phyloP scores from a whole-genome alignment of 1,140 invertebrate species.

The Thaumatotibia leucotreta region DNA sequence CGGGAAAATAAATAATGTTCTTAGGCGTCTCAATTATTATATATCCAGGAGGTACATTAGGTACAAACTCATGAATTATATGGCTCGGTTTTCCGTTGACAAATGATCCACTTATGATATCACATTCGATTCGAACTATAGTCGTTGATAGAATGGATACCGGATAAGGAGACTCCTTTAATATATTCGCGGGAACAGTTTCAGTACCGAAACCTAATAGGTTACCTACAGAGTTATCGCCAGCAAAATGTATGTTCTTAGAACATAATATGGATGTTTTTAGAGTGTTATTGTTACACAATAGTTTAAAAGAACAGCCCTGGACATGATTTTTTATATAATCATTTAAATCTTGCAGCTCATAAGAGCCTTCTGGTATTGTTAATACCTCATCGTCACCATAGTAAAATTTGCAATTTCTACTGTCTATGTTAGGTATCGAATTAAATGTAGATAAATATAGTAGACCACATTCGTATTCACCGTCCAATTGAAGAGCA shows the following conservation, averaged over 20 bases:
- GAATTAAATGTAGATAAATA: conserved; percentile 16
- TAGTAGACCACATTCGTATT: conserved; percentile 17
- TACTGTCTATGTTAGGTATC: conserved; percentile 8
- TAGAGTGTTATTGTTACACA: conserved; percentile 11
- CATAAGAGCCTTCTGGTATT: background rate
- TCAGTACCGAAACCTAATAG: background rate
- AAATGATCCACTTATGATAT: conserved; percentile 13
- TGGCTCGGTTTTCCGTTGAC: conserved; percentile 9
- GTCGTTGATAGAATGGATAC: conserved; percentile 16
- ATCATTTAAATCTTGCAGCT: background rate
- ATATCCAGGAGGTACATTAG: conserved; percentile 13
- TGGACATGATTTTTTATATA: conserved; percentile 2
- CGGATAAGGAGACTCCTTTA: conserved; percentile 1
- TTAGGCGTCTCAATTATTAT: conserved; percentile 8
- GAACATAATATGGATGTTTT: conserved; percentile 9
- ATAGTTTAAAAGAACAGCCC: background rate
- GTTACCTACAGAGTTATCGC: background rate
- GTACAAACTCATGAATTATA: conserved; percentile 15
- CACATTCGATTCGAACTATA: conserved; percentile 16
- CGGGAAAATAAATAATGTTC: conserved; percentile 17
- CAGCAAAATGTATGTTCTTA: conserved; percentile 10
- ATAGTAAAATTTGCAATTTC: conserved; percentile 14
- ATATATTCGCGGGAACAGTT: conserved; percentile 14
- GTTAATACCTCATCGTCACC: background rate
- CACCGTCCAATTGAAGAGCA: background rate